phyloP scores from a whole-genome alignment of 1,140 invertebrate species.

The Monochamus saltuarius region DNA sequence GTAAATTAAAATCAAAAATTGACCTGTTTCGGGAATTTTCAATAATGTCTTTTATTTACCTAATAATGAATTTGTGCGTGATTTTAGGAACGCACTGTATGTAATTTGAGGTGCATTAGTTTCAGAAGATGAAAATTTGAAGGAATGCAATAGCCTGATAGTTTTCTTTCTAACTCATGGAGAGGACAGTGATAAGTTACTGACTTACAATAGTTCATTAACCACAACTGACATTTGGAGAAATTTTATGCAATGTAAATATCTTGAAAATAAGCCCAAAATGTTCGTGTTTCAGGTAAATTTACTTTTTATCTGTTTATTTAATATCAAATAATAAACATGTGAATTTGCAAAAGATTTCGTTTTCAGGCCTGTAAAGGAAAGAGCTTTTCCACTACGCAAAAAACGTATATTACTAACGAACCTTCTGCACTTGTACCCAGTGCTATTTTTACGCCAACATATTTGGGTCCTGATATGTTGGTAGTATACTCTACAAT shows the following conservation, averaged over 20 bases:
- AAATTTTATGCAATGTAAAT: slow-evolving; percentile 26
- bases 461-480: slow-evolving; percentile 33
- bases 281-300: slow-evolving; percentile 44
- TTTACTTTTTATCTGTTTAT: slow-evolving; percentile 1
- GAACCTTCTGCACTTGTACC: slow-evolving; percentile 13
- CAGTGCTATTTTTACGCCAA: slow-evolving; percentile 13
- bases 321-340: neutral
- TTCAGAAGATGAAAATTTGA: slow-evolving; percentile 18
- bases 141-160: slow-evolving; percentile 39
- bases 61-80: too few relatives aligned
- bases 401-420: neutral
- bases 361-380: slow-evolving; percentile 44
- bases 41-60: neutral
- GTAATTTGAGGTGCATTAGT: slow-evolving; percentile 30
- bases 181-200: slow-evolving; percentile 23
- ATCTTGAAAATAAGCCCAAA: slow-evolving; percentile 40
- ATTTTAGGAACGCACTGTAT: too few relatives aligned
- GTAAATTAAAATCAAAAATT: too few relatives aligned
- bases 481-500: slow-evolving; percentile 37
- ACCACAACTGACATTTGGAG: slow-evolving; percentile 31
- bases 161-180: slow-evolving; percentile 44
- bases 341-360: neutral
- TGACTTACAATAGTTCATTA: slow-evolving; percentile 24
- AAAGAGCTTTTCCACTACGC: slow-evolving; percentile 14
- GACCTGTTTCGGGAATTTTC: too few relatives aligned